A percentile compares a stretch with the other conserved stretches of the same genome.
Evolutionary conservation across 2,888 invertebrate genomes (phyloP).

Genomic region (Synergus gifuensis): DNA sequence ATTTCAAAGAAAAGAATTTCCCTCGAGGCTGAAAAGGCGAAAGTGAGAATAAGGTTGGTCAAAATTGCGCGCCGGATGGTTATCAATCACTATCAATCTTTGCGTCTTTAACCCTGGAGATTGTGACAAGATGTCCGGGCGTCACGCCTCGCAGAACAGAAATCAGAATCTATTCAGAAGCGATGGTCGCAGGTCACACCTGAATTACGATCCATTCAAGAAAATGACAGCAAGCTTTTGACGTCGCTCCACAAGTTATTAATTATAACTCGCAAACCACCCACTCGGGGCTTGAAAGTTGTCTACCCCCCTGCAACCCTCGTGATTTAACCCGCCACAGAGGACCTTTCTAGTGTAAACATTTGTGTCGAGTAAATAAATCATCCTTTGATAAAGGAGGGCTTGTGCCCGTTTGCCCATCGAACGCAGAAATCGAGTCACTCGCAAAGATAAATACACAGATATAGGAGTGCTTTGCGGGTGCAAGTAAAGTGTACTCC

Average conservation of each 20-base stretch:
- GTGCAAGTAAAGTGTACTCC: conserved; percentile 13
- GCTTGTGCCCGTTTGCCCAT: conserved; percentile 21
- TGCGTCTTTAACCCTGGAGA: not conserved
- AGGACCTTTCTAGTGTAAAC: conserved; percentile 55
- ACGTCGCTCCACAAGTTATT: conserved; percentile 44
- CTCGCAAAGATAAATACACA: conserved; percentile 31
- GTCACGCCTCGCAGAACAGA: conserved; percentile 58
- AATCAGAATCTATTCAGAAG: conserved; percentile 74
- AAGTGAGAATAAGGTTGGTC: conserved; percentile 14
- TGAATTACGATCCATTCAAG: conserved; percentile 75
- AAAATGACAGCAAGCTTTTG: conserved; percentile 62
- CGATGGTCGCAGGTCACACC: conserved; percentile 62
- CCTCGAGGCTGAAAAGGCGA: conserved; percentile 6
- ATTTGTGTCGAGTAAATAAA: conserved; percentile 68
- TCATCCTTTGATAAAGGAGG: conserved; percentile 60
- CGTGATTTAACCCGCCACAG: conserved; percentile 47
- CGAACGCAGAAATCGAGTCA: conserved; percentile 30
- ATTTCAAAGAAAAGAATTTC: not conserved
- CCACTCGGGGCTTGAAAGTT: conserved; percentile 1
- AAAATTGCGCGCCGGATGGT: not conserved
- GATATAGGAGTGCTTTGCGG: conserved; percentile 21
- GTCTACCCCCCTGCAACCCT: conserved; percentile 13
- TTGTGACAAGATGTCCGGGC: conserved; percentile 53
- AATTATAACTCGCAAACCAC: conserved; percentile 49
- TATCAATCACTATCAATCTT: conserved; percentile 37